Percentiles rank a stretch among this genome's conserved stretches.
These are phyloP conservation scores for Okapia johnstoni DNA, from an alignment of 2,113 vertebrate species.

Conservation along the genomic window DNA sequence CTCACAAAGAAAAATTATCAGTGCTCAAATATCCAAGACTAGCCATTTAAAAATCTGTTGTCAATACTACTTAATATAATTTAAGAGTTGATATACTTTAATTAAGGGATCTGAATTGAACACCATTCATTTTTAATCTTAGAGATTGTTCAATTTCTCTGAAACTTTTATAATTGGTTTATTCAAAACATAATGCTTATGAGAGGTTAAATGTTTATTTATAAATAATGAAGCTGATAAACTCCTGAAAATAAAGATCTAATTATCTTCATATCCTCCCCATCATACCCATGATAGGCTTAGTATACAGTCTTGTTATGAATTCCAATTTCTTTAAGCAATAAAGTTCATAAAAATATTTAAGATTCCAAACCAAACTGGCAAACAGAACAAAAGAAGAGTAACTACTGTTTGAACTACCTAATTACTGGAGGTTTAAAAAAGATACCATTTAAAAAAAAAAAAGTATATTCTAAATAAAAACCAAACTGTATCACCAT, in stretches of 20 bases:
- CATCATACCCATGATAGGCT: neutral
- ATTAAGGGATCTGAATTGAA: constrained; percentile 69
- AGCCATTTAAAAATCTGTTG: constrained; percentile 68
- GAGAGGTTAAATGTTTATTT: neutral
- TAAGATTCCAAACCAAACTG: neutral
- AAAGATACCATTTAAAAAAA: neutral
- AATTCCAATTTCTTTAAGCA: constrained; percentile 22
- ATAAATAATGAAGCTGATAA: neutral
- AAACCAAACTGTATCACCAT: neutral
- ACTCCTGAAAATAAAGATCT: neutral
- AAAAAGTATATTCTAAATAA: neutral
- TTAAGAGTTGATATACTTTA: constrained; percentile 55
- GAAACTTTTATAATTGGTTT: constrained; percentile 69
- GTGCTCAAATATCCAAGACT: constrained; percentile 59
- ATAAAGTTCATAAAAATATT: neutral
- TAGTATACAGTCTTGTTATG: neutral
- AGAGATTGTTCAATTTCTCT: constrained; percentile 61
- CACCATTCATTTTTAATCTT: constrained; percentile 72
- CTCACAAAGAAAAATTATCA: constrained; percentile 62
- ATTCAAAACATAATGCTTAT: constrained; percentile 58
- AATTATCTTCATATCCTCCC: neutral
- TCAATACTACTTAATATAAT: constrained; percentile 67
- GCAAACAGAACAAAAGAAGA: neutral
- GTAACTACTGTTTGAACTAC: neutral
- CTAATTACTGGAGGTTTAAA: neutral